Evolutionary conservation across 2,888 invertebrate species (phyloP).

Genomic region (Palloptera scutellata): DNA sequence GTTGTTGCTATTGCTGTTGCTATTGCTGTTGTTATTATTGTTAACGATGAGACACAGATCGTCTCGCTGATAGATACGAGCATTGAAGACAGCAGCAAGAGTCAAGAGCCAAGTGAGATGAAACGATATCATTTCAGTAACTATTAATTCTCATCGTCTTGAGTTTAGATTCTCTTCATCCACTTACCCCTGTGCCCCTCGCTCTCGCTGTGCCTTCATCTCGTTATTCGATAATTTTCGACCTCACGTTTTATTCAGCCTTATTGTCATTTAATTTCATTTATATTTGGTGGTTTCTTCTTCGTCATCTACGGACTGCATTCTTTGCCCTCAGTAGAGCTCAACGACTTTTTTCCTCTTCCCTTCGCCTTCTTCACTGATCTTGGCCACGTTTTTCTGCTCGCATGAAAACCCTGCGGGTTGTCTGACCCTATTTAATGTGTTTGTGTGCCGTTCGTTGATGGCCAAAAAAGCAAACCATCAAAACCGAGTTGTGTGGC

Average conservation of each 20-base stretch:
- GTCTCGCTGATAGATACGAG: no score
- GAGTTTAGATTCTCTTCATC: no score
- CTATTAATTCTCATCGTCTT: no score
- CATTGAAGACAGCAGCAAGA: no score
- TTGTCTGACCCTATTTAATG: slow-evolving; percentile 13
- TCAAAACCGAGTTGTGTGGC: slow-evolving; percentile 10
- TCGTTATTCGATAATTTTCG: no score
- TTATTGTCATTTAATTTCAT: no score
- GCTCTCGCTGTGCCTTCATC: no score
- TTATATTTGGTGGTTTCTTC: background rate
- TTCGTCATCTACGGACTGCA: background rate
- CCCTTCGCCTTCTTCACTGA: background rate
- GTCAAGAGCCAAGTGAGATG: no score
- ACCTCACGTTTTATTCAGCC: no score
- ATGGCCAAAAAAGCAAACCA: no score
- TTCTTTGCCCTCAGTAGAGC: background rate
- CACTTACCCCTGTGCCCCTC: no score
- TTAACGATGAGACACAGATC: background rate
- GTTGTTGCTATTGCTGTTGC: background rate
- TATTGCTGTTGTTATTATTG: background rate
- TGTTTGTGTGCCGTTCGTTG: slow-evolving; percentile 9
- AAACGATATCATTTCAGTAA: no score
- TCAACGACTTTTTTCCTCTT: slow-evolving; percentile 1
- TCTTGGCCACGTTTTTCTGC: background rate
- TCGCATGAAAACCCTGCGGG: slow-evolving; percentile 15